A percentile compares a stretch with the other conserved stretches of the same genome.
Conservation (phyloP, 2,113 vertebrate genomes). For the Melanerpes formicivorus region DNA sequence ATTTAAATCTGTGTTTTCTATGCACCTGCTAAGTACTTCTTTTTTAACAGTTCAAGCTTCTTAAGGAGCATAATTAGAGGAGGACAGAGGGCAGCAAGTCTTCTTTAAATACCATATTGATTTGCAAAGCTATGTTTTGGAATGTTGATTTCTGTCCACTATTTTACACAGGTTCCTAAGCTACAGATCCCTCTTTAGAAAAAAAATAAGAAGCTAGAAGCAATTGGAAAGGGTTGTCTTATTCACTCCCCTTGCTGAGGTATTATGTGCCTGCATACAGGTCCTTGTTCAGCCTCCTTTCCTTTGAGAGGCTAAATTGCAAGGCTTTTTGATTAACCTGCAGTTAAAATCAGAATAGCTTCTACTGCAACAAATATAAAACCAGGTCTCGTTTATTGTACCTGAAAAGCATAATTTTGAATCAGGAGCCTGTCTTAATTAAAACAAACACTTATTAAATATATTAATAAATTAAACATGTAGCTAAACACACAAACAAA, state of each 20-base stretch:
- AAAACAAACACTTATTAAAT: not conserved
- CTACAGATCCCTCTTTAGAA: not conserved
- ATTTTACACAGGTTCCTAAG: not conserved
- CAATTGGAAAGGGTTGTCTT: not conserved
- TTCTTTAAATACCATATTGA: not conserved
- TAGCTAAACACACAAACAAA: not conserved
- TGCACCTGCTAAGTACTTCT: not conserved
- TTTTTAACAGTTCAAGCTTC: not conserved
- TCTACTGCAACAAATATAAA: not conserved
- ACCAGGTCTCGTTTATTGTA: not conserved
- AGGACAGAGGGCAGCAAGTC: not conserved
- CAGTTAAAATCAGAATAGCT: not conserved
- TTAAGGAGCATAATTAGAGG: not conserved
- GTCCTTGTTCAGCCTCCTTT: not conserved
- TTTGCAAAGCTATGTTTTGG: not conserved
- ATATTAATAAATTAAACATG: not conserved
- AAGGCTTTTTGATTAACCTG: not conserved
- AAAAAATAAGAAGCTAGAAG: not conserved
- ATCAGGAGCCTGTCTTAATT: not conserved
- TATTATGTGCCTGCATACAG: not conserved
- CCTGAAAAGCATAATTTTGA: not conserved
- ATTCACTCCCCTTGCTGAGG: fast-evolving
- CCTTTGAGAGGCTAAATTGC: not conserved
- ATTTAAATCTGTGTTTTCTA: not conserved
- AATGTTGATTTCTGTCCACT: not conserved